Conservation (phyloP, 1,140 invertebrate genomes). For the Lordiphosa clarofinis region DNA sequence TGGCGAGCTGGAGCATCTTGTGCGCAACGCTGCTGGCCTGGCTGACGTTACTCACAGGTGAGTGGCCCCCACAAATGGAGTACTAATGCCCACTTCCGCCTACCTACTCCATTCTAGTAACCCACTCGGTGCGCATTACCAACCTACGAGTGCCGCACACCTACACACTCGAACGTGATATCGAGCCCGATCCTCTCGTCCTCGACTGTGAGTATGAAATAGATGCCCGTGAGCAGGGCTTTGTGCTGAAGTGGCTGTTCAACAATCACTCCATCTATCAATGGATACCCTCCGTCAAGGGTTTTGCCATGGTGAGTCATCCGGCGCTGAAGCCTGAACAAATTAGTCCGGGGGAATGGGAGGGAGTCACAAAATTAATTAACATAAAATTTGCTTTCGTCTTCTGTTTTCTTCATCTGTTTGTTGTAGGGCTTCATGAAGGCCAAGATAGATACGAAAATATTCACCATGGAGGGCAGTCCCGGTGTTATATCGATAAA, state of each 20-base stretch:
- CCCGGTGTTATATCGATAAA: conserved; percentile 79
- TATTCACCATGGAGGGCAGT: conserved; percentile 71
- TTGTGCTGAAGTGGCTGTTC: conserved; percentile 79
- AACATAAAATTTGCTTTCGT: conserved; percentile 56
- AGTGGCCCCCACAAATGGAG: not conserved
- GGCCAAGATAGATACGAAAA: conserved; percentile 77
- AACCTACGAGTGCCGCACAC: conserved; percentile 75
- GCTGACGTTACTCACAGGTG: conserved; percentile 70
- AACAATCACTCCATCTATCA: conserved; percentile 79
- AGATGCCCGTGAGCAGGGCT: conserved; percentile 66
- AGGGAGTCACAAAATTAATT: conserved; percentile 55
- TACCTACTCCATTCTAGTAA: conserved; percentile 32
- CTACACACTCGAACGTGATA: conserved; percentile 72
- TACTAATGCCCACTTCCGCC: not conserved
- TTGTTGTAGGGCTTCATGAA: conserved; percentile 75
- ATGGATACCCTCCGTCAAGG: conserved; percentile 79
- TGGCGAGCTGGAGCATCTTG: conserved; percentile 64
- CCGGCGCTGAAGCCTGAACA: not conserved
- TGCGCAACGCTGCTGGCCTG: conserved; percentile 63
- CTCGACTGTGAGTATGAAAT: conserved; percentile 79
- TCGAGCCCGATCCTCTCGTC: conserved; percentile 71
- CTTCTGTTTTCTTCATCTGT: conserved; percentile 15
- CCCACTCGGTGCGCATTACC: conserved; percentile 74
- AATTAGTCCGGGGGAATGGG: not conserved
- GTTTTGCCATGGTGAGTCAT: conserved; percentile 78